Evolutionary conservation across 2,797 vertebrate species (phyloP).

Genomic region (Phalloptychus januarius): DNA sequence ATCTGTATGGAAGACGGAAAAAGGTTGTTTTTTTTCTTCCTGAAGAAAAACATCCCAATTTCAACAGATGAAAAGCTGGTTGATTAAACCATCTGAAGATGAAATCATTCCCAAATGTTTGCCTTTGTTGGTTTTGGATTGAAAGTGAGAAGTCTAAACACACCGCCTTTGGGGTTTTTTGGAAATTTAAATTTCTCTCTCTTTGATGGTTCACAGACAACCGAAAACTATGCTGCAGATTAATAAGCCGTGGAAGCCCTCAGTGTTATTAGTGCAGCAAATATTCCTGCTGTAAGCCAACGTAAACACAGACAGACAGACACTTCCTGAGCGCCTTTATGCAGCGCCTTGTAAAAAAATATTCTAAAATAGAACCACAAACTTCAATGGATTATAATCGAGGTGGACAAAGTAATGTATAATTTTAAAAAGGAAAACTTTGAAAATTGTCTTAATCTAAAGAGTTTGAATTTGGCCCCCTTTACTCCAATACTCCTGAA

Average conservation of each 20-base stretch:
- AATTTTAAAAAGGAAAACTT: not conserved
- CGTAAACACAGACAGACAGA: constrained; percentile 13
- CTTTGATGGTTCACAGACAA: constrained; percentile 6
- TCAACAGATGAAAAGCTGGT: constrained; percentile 19
- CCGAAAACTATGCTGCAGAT: constrained; percentile 22
- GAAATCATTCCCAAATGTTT: constrained; percentile 21
- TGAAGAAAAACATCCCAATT: constrained; percentile 18
- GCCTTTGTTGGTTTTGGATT: constrained; percentile 9
- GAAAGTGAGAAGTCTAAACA: constrained; percentile 5
- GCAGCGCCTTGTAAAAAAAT: not conserved
- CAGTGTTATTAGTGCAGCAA: constrained; percentile 19
- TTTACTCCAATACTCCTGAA: not conserved
- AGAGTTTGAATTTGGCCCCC: not conserved
- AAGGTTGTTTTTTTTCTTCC: not conserved
- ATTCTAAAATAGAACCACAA: not conserved
- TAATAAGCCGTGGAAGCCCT: constrained; percentile 10
- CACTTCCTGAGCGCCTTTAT: constrained; percentile 7
- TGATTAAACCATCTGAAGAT: constrained; percentile 29
- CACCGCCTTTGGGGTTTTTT: not conserved
- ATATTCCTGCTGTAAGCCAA: constrained; percentile 7
- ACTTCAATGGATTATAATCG: not conserved
- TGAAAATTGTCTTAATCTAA: not conserved
- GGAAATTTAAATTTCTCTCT: constrained; percentile 8
- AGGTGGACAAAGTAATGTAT: not conserved
- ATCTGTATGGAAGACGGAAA: constrained; percentile 11